Percentiles rank a stretch among this genome's conserved stretches.
These are phyloP conservation scores for Platichthys flesus DNA, from an alignment of 2,113 vertebrate genomes.

Conservation along the genomic window DNA sequence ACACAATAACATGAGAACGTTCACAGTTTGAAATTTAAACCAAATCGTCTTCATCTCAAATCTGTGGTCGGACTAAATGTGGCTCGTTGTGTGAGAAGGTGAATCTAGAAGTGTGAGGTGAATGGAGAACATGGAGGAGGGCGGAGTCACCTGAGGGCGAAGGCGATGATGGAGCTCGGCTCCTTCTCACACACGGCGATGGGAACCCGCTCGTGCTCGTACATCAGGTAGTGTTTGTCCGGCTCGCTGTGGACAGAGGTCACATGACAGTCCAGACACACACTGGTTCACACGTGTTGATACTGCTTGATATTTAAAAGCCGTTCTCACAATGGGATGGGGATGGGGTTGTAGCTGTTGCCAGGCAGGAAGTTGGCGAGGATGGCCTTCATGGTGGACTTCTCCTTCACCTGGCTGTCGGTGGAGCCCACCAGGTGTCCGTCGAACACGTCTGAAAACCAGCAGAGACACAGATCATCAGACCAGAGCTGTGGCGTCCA, in stretches of 20 bases:
- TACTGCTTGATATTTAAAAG: too few relatives aligned
- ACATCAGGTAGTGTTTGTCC: constrained; percentile 98
- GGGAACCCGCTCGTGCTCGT: constrained; percentile 95
- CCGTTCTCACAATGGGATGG: constrained; percentile 91
- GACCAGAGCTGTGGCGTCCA: not conserved
- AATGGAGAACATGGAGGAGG: too few relatives aligned
- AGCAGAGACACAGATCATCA: not conserved
- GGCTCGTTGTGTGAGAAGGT: too few relatives aligned
- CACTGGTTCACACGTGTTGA: not conserved
- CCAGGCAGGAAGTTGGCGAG: constrained; percentile 97
- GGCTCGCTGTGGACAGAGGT: constrained; percentile 86
- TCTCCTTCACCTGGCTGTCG: constrained; percentile 98
- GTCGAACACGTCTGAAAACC: constrained; percentile 91
- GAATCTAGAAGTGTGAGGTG: too few relatives aligned
- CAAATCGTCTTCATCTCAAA: too few relatives aligned
- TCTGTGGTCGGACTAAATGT: too few relatives aligned
- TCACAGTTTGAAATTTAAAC: too few relatives aligned
- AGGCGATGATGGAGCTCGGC: constrained; percentile 98
- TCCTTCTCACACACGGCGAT: constrained; percentile 97
- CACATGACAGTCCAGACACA: not conserved
- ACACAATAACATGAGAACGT: not conserved
- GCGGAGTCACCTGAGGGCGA: constrained; percentile 92
- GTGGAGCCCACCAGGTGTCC: constrained; percentile 91
- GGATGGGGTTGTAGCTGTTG: constrained; percentile 95
- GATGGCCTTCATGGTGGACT: constrained; percentile 99